Evolutionary conservation across 1,140 invertebrate genomes (phyloP).

Genomic region (Drosophila neocordata): DNA sequence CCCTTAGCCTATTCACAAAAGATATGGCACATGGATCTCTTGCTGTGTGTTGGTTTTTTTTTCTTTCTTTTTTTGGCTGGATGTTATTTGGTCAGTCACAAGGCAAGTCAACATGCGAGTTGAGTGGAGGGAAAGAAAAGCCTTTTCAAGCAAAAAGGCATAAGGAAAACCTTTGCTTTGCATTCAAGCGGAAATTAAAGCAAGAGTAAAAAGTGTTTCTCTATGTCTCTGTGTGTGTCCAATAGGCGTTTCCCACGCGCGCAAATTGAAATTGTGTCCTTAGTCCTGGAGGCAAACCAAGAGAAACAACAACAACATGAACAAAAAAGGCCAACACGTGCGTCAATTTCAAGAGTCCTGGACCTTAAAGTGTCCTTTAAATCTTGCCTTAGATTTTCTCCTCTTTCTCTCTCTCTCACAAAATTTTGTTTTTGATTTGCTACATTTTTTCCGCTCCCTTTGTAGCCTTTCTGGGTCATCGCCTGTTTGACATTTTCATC

Average conservation of each 20-base stretch:
- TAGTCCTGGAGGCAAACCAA: constrained; percentile 49
- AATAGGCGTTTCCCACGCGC: constrained; percentile 46
- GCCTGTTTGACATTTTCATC: constrained; percentile 60
- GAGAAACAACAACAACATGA: constrained; percentile 6
- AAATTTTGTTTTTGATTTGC: constrained; percentile 9
- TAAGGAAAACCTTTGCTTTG: constrained; percentile 68
- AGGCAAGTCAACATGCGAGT: constrained; percentile 63
- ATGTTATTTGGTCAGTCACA: constrained; percentile 58
- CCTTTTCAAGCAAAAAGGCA: constrained; percentile 42
- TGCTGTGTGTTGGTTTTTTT: constrained; percentile 41
- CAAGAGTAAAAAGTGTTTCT: constrained; percentile 29
- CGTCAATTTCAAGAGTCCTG: constrained; percentile 33
- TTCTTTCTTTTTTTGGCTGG: constrained; percentile 26
- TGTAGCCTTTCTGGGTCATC: constrained; percentile 55
- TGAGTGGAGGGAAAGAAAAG: constrained; percentile 34
- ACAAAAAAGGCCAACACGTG: constrained; percentile 59
- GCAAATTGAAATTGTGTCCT: constrained; percentile 68
- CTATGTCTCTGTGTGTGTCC: constrained; percentile 15
- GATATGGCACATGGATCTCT: constrained; percentile 15
- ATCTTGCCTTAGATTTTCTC: constrained; percentile 33
- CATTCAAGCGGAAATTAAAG: constrained; percentile 78
- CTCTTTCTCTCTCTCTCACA: constrained; percentile 10
- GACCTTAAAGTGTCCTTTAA: constrained; percentile 62
- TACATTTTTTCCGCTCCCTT: not conserved
- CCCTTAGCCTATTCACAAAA: not conserved